Percentiles rank a stretch among this genome's conserved stretches.
phyloP scores from a whole-genome alignment of 2,888 invertebrate species.

The Stictocephala bisonia region DNA sequence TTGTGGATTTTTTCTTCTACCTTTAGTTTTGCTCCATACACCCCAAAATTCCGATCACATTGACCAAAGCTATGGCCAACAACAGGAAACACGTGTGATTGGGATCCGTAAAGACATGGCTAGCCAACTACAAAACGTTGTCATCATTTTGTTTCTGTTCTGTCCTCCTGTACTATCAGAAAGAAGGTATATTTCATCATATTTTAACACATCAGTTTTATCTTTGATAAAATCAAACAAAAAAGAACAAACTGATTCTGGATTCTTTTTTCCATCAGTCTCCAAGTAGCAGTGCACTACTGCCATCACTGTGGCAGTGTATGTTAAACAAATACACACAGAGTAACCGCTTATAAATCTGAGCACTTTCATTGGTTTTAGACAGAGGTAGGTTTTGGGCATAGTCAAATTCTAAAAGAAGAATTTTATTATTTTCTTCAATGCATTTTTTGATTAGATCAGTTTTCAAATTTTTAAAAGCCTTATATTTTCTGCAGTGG shows the following conservation, averaged over 20 bases:
- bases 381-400: constrained; percentile 41
- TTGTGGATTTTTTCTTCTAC: constrained; percentile 35
- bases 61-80: constrained; percentile 36
- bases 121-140: constrained; percentile 39
- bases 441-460: constrained; percentile 19
- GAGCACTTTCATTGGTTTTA: constrained; percentile 34
- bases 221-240: constrained; percentile 27
- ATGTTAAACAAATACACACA: constrained; percentile 45
- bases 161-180: constrained; percentile 30
- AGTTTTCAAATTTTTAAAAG: constrained; percentile 12
- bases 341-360: constrained; percentile 37
- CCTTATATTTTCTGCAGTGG: constrained; percentile 21
- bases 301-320: constrained; percentile 43
- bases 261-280: constrained; percentile 37
- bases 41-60: constrained; percentile 34
- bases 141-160: constrained; percentile 36
- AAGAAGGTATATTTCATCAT: constrained; percentile 26
- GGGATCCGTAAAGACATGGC: constrained; percentile 15
- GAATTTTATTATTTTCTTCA: constrained; percentile 16
- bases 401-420: constrained; percentile 45
- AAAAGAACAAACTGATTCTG: constrained; percentile 37
- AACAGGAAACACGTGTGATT: constrained; percentile 38
- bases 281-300: constrained; percentile 38
- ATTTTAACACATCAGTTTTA: neutral
- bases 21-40: constrained; percentile 31